Conservation (phyloP, 2,888 invertebrate species). For the Himalopsyche kuldschensis region DNA sequence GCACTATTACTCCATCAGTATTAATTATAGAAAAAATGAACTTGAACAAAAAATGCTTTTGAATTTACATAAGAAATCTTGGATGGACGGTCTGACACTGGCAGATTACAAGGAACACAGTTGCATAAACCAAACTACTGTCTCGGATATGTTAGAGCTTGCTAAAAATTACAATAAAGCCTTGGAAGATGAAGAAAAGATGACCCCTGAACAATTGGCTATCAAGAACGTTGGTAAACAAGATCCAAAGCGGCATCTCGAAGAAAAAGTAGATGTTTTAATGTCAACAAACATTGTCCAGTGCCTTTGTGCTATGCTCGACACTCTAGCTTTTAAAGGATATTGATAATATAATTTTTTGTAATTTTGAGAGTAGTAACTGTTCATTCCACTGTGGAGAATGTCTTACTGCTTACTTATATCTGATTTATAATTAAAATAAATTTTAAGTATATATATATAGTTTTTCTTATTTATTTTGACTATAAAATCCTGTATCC, state of each 20-base stretch:
- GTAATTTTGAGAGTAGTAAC: not conserved
- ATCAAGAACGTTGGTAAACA: conserved; percentile 99
- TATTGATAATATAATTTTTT: conserved; percentile 3
- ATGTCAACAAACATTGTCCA: conserved; percentile 98
- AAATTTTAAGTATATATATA: not conserved
- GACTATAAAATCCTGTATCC: not conserved
- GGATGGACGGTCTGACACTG: conserved; percentile 94
- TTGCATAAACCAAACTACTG: conserved; percentile 89
- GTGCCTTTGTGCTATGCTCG: conserved; percentile 95
- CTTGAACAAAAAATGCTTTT: conserved; percentile 98
- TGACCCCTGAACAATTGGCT: conserved; percentile 98
- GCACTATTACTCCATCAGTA: conserved; percentile 99
- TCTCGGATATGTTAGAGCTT: conserved; percentile 94
- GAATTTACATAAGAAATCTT: conserved; percentile 97
- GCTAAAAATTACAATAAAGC: conserved; percentile 98
- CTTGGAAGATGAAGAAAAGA: conserved; percentile 97
- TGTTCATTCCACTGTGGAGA: not conserved
- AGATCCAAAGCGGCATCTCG: conserved; percentile 98
- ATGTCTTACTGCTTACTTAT: not conserved
- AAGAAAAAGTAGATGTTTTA: conserved; percentile 95
- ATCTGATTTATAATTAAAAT: not conserved
- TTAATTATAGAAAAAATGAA: conserved; percentile 98
- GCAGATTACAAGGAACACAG: conserved; percentile 93
- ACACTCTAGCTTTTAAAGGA: conserved; percentile 47
- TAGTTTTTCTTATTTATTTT: not conserved